phyloP scores from a whole-genome alignment of 2,113 vertebrate species.

The Xerus inauris region DNA sequence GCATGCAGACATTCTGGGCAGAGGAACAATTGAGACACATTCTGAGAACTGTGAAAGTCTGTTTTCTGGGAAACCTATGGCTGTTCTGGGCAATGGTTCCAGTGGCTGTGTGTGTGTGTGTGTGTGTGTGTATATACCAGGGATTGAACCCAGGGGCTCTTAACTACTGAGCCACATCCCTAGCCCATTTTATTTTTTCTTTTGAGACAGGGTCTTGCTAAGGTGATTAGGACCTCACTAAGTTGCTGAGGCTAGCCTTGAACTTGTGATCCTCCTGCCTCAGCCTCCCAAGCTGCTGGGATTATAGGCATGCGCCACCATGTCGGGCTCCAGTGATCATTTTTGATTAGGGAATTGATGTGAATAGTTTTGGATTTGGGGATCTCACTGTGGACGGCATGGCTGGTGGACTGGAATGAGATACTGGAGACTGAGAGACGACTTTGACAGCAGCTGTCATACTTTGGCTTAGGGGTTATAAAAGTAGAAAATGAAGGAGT shows the following conservation, averaged over 20 bases:
- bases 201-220: no score
- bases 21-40: neutral
- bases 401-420: neutral
- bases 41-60: neutral
- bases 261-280: no score
- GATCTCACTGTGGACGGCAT: no score
- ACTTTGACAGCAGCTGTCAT: rapidly evolving
- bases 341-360: neutral
- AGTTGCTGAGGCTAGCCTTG: no score
- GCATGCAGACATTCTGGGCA: neutral
- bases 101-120: no score
- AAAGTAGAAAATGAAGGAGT: neutral
- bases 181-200: no score
- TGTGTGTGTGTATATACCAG: no score
- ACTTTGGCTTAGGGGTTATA: neutral
- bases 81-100: neutral
- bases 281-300: no score
- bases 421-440: neutral
- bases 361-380: neutral
- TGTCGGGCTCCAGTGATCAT: neutral
- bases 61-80: neutral
- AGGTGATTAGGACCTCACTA: no score
- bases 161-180: no score
- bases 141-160: no score
- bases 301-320: no score